Evolutionary conservation across 2,888 invertebrate genomes (phyloP).

Genomic region (Perizoma flavofasciatum): DNA sequence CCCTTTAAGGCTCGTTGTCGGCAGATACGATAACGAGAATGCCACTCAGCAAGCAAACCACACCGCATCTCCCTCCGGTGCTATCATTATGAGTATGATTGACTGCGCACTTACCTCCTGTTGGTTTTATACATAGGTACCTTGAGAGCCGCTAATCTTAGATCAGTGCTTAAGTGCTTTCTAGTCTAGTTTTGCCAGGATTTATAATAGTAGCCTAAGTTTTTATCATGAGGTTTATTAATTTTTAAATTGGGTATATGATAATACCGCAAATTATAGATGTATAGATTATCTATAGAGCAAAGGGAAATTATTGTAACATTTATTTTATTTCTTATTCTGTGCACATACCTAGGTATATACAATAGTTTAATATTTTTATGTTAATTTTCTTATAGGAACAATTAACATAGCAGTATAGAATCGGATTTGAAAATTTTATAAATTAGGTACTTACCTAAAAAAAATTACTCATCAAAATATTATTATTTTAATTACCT

Average conservation of each 20-base stretch:
- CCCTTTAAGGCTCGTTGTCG: slow-evolving; percentile 48
- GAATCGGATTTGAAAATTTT: too few relatives aligned
- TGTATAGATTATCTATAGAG: too few relatives aligned
- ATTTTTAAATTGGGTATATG: slow-evolving; percentile 14
- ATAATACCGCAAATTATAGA: neutral
- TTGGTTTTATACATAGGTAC: slow-evolving; percentile 55
- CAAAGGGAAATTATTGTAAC: too few relatives aligned
- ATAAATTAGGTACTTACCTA: too few relatives aligned
- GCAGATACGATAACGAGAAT: slow-evolving; percentile 76
- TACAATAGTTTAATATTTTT: too few relatives aligned
- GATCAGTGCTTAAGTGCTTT: slow-evolving; percentile 25
- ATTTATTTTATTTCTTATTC: too few relatives aligned
- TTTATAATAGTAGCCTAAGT: slow-evolving; percentile 20
- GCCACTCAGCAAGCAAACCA: slow-evolving; percentile 64
- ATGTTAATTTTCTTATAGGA: too few relatives aligned
- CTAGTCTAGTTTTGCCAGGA: slow-evolving; percentile 22
- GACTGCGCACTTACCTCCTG: slow-evolving; percentile 73
- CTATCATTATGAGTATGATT: slow-evolving; percentile 78
- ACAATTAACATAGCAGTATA: too few relatives aligned
- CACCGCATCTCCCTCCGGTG: slow-evolving; percentile 66
- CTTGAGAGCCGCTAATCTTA: slow-evolving; percentile 25
- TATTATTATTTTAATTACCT: too few relatives aligned
- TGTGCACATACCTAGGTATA: too few relatives aligned
- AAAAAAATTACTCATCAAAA: too few relatives aligned
- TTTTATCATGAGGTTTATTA: slow-evolving; percentile 18